Evolutionary conservation across 1,140 invertebrate genomes (phyloP).

Genomic region (Elysia chlorotica): DNA sequence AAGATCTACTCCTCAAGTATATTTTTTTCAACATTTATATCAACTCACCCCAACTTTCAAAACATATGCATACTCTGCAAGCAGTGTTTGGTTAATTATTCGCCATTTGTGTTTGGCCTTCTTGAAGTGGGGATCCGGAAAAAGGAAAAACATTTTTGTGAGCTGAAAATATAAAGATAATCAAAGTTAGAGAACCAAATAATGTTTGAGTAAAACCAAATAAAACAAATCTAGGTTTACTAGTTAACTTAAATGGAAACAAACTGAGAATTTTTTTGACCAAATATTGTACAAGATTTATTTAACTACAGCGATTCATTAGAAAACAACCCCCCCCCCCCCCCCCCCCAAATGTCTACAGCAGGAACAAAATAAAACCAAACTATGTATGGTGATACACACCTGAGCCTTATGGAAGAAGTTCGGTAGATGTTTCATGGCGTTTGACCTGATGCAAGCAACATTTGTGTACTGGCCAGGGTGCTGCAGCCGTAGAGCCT

Average conservation of each 20-base stretch:
- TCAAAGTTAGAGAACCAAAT: neutral
- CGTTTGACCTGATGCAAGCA: constrained; percentile 93
- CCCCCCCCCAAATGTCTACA: no score
- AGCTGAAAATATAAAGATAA: constrained; percentile 71
- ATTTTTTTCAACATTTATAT: no score
- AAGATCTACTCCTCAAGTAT: no score
- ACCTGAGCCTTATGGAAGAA: constrained; percentile 94
- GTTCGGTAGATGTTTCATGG: constrained; percentile 97
- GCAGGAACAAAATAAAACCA: neutral
- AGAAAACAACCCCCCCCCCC: no score
- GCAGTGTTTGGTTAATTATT: constrained; percentile 90
- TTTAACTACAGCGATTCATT: no score
- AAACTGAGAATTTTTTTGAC: no score
- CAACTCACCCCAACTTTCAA: constrained; percentile 80
- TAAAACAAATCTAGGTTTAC: no score
- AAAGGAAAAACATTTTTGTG: constrained; percentile 99
- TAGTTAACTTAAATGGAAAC: no score
- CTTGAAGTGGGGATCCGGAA: constrained; percentile 99
- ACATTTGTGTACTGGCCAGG: constrained; percentile 88
- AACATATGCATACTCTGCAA: constrained; percentile 97
- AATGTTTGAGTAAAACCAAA: neutral
- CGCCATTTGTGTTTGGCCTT: constrained; percentile 99
- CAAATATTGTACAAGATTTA: no score
- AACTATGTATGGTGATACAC: constrained; percentile 31
- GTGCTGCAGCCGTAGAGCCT: constrained; percentile 79